phyloP scores from a whole-genome alignment of 2,113 vertebrate species.

The Ciconia maguari region DNA sequence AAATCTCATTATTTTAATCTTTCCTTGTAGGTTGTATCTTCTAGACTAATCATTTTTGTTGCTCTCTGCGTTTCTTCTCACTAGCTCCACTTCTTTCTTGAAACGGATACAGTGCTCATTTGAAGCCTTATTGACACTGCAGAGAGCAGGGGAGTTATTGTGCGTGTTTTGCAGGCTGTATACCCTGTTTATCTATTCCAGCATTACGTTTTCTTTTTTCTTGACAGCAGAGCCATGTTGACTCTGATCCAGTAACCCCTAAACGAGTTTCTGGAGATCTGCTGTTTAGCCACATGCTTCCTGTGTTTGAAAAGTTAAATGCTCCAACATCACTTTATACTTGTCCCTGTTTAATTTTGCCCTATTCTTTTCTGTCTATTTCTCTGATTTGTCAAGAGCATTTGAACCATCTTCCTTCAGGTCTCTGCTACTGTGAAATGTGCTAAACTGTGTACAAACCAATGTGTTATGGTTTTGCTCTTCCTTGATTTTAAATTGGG shows the following conservation, averaged over 20 bases:
- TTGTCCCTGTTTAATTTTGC: not conserved
- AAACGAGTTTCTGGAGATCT: not conserved
- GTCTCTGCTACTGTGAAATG: not conserved
- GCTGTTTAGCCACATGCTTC: not conserved
- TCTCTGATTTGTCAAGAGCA: not conserved
- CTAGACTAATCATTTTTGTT: not conserved
- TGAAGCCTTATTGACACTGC: not conserved
- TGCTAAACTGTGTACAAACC: not conserved
- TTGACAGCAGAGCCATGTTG: not conserved
- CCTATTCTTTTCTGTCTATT: not conserved
- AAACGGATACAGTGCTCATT: not conserved
- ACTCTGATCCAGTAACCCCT: not conserved
- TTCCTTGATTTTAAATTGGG: not conserved
- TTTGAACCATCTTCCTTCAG: not conserved
- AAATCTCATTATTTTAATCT: not conserved
- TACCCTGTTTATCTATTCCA: not conserved
- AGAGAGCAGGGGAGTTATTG: not conserved
- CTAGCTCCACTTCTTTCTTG: not conserved
- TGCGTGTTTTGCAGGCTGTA: not conserved
- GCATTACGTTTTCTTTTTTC: not conserved
- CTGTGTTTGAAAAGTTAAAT: not conserved
- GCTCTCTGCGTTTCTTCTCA: not conserved
- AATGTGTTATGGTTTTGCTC: not conserved
- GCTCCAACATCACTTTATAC: not conserved
- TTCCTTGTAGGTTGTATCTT: not conserved